Base-by-base conservation (phyloP, 2,797 vertebrate species). In the Pyrocephalus nanus region DNA sequence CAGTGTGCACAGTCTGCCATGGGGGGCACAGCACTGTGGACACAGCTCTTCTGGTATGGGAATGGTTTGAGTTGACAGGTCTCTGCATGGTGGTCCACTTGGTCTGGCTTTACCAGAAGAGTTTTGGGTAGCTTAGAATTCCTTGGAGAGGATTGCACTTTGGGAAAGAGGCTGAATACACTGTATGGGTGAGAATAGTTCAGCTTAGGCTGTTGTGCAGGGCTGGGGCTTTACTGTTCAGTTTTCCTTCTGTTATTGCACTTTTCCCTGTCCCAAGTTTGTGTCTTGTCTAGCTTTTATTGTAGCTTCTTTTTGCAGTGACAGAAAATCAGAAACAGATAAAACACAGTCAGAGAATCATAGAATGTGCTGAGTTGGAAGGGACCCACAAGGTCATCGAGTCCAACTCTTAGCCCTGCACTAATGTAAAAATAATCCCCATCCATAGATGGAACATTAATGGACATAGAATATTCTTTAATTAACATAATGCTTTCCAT, bases 1-100 rank as follows among this genome's bases (percentile, higher is more conserved):
- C 29, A 5, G 8, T 7, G 13, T 50, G 47, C 20, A 7, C 1
- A 6, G 32, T 2, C 36, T 26, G 55, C 12, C 1, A 0, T 26
- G 43, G 43, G 21, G 55, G 50, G 16, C 26, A 36, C 50, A 64
- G 38, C 43, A 29, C 36, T 1, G 1, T 38, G 45, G 48, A 6
- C 45, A 7, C 36, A 29, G 25, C 32, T 60, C 0, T 60, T 77
- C 30, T 26, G 19, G 38, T 57, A 18, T 27, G 0, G 12, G 8
- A 2, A 0, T 42, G 43, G 19, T 19, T 15, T 15, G 48, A 47
- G 26, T 5, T 71, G 47, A 8, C 27, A 25, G 47, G 29, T 61
- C 42, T 66, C 42, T 71, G 32, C 43, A 6, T 0, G 4, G 19
- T 32, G 29, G 29, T 36, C 11, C 2, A 3, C 43, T 30, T 51